Evolutionary conservation across 2,888 invertebrate species (phyloP).

Genomic region (Pachycephus smyrnensis): DNA sequence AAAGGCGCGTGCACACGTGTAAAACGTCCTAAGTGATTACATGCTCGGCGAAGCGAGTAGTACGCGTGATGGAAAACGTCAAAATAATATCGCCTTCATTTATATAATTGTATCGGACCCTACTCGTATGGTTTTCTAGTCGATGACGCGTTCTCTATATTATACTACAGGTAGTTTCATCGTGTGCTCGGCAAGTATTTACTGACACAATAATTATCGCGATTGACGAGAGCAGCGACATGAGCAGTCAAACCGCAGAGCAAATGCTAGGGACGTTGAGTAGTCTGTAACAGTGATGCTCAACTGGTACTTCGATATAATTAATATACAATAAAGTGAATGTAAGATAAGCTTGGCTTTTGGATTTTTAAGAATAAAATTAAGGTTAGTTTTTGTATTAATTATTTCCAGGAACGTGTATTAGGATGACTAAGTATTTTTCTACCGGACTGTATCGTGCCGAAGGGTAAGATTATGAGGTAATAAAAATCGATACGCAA

Average conservation of each 20-base stretch:
- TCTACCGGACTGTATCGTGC: neutral
- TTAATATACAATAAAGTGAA: neutral
- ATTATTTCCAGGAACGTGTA: neutral
- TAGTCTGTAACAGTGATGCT: constrained; percentile 19
- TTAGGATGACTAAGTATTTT: constrained; percentile 5
- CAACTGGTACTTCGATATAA: neutral
- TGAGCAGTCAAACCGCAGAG: constrained; percentile 61
- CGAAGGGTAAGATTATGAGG: neutral
- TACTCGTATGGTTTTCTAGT: neutral
- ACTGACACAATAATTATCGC: constrained; percentile 64
- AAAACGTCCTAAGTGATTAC: constrained; percentile 16
- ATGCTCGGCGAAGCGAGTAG: constrained; percentile 4
- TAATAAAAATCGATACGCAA: neutral
- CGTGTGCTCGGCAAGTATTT: constrained; percentile 44
- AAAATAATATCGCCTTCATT: constrained; percentile 20
- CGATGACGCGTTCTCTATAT: neutral
- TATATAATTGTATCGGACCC: constrained; percentile 23
- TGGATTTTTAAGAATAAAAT: neutral
- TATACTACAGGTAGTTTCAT: neutral
- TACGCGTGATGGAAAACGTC: constrained; percentile 6
- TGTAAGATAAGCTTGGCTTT: neutral
- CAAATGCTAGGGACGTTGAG: constrained; percentile 57
- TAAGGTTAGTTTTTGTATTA: neutral
- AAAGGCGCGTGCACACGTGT: neutral
- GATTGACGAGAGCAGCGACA: constrained; percentile 56